Base-by-base conservation (phyloP, 2,113 vertebrate genomes). In the Fulmarus glacialis region DNA sequence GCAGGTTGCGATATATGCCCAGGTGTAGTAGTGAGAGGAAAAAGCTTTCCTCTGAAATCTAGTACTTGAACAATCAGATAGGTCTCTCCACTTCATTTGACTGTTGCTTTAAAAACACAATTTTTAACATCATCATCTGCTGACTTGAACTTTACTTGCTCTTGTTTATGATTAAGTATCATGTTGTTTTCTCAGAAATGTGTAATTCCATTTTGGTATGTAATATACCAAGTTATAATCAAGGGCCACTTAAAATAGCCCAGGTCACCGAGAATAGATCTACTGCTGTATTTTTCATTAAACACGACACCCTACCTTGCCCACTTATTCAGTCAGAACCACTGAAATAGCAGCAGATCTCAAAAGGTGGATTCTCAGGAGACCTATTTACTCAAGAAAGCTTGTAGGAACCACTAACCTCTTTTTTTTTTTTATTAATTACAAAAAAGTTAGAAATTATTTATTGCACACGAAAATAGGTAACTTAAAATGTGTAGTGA, bases 341-440 rank as follows among this genome's bases (percentile, higher is more conserved):
- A 56, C 36, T 81, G 66, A 94, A 92, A 64, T 20, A 95, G 89
- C 77, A 87, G 58, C 70, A 72, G 27, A 82, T 91, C 59, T 93
- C 75, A 60, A 81, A 70, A 64, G 32, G 24, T 66, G 17, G 55
- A 42, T 95, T 97, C 81, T 95, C 81, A 47, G 59, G 89, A 96
- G 58, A 88, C 50, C 32, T 55, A 15, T 92, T 95, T 97, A 78
- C 81, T 95, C 38, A 97, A 74, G 55, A 91, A 90, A 80, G 6
- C 18, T 72, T 85, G 9, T 87, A 89, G 48, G 29, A 96, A 55
- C 15, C 40, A 83, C 32, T 88, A 66, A 56, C 15, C 8, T 68
- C 0, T 73, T 93, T 87, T 91, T 77, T 71, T 62, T 36, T 34
- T 9, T 21, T 26, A 80, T 73, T 63, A 71, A 85, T 92, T 92